These are phyloP conservation scores for Drosophila rufa DNA, from an alignment of 1,140 invertebrate genomes.

Conservation along the genomic window DNA sequence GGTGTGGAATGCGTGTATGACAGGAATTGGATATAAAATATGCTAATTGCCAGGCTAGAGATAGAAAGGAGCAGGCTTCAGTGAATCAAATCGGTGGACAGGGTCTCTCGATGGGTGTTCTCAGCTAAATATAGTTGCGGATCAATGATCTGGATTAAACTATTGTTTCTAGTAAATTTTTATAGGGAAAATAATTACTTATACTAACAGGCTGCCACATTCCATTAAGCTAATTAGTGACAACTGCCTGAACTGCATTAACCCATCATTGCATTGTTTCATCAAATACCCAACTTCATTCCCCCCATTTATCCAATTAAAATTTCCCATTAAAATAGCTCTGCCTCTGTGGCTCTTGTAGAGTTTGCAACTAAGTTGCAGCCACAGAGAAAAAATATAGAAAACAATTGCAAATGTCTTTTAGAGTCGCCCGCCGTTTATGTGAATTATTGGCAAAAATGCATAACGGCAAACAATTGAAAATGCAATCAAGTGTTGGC, in stretches of 20 bases:
- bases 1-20: conserved; percentile 78
- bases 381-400: background rate
- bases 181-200: too few relatives aligned
- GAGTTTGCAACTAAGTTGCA: conserved; percentile 31
- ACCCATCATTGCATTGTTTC: conserved; percentile 2
- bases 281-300: conserved; percentile 1
- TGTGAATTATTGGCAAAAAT: conserved; percentile 83
- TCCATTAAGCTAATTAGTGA: background rate
- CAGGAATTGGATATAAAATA: conserved; percentile 80
- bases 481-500: conserved; percentile 82
- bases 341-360: background rate
- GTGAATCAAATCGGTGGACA: too few relatives aligned
- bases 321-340: conserved; percentile 31
- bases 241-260: conserved; percentile 4
- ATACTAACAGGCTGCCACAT: too few relatives aligned
- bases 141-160: background rate
- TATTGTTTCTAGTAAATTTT: background rate
- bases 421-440: conserved; percentile 46
- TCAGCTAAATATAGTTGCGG: background rate
- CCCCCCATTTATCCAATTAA: conserved; percentile 23
- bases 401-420: conserved; percentile 37
- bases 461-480: conserved; percentile 82
- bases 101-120: too few relatives aligned
- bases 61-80: conserved; percentile 1
- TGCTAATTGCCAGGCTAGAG: conserved; percentile 71